Evolutionary conservation across 2,797 vertebrate genomes (phyloP).

Genomic region (Protosalanx chinensis): DNA sequence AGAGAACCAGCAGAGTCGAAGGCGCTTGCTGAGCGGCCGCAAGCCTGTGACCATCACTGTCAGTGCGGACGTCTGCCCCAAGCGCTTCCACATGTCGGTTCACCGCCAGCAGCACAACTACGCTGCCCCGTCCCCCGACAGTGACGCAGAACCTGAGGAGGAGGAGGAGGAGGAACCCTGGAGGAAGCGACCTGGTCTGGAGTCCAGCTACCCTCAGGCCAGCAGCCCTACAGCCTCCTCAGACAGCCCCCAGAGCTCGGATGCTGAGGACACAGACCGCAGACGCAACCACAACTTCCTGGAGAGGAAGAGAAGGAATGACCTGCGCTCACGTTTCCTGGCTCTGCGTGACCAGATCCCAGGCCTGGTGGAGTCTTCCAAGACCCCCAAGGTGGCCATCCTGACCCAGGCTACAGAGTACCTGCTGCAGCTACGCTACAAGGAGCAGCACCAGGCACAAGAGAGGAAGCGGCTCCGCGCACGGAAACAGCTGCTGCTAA

Average conservation of each 20-base stretch:
- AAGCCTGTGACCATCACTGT: slow-evolving; percentile 90
- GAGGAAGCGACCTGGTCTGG: slow-evolving; percentile 54
- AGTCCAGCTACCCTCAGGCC: slow-evolving; percentile 71
- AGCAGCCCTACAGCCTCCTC: slow-evolving; percentile 52
- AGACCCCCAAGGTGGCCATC: slow-evolving; percentile 94
- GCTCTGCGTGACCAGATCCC: slow-evolving; percentile 88
- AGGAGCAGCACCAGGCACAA: slow-evolving; percentile 77
- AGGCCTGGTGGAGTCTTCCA: slow-evolving; percentile 80
- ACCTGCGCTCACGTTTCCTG: slow-evolving; percentile 89
- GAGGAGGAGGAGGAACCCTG: slow-evolving; percentile 56
- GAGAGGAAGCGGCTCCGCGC: slow-evolving; percentile 85
- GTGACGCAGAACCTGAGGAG: slow-evolving; percentile 51
- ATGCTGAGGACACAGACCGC: slow-evolving; percentile 86
- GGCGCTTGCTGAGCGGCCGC: slow-evolving; percentile 73
- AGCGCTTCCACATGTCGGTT: slow-evolving; percentile 90
- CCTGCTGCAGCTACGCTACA: slow-evolving; percentile 76
- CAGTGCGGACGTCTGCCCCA: slow-evolving; percentile 87
- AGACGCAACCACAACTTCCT: slow-evolving; percentile 93
- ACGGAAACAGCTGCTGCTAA: slow-evolving; percentile 81
- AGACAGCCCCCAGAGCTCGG: slow-evolving; percentile 65
- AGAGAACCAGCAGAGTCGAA: slow-evolving; percentile 87
- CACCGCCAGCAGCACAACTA: slow-evolving; percentile 98
- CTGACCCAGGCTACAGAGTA: slow-evolving; percentile 90
- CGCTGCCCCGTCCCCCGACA: slow-evolving; percentile 86
- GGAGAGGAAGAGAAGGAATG: slow-evolving; percentile 91